Evolutionary conservation across 1,140 invertebrate species (phyloP).

Genomic region (Ceratosolen solmsi): DNA sequence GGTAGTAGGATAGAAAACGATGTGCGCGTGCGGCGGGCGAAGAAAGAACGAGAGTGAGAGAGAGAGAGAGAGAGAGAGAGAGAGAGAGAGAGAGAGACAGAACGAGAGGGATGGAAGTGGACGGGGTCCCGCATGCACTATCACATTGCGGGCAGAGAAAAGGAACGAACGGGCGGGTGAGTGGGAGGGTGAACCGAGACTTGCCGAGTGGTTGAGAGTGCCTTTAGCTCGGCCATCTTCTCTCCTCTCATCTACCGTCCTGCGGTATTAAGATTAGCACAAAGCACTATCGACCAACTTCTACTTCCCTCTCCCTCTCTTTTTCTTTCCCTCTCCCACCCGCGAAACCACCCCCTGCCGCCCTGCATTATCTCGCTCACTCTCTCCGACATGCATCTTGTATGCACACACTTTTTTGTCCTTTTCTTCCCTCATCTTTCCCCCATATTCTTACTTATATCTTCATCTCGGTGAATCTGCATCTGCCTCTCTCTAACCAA

Average conservation of each 20-base stretch:
- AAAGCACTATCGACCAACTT: slow-evolving; percentile 53
- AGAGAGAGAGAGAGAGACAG: slow-evolving; percentile 24
- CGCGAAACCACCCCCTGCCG: background rate
- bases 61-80: background rate
- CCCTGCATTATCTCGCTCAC: background rate
- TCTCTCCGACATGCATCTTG: slow-evolving; percentile 1
- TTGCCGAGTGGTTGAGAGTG: slow-evolving; percentile 52
- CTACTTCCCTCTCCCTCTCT: slow-evolving; percentile 45
- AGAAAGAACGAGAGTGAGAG: background rate
- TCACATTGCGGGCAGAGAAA: slow-evolving; percentile 49
- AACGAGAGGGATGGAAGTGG: background rate
- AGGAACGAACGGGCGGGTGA: background rate
- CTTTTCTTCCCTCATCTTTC: background rate
- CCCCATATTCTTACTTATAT: slow-evolving; percentile 44
- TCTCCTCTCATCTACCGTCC: slow-evolving; percentile 50
- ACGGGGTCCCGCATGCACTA: slow-evolving; percentile 54
- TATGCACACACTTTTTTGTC: background rate
- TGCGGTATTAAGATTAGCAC: slow-evolving; percentile 57
- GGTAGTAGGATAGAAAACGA: slow-evolving; percentile 21
- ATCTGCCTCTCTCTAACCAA: slow-evolving; percentile 34
- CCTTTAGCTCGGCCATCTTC: slow-evolving; percentile 48
- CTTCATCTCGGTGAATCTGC: slow-evolving; percentile 35
- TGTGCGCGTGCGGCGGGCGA: background rate
- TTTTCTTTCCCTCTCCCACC: slow-evolving; percentile 47
- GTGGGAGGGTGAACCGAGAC: slow-evolving; percentile 42